Conservation (phyloP, 1,140 invertebrate species). For the Mylabris phalerata region DNA sequence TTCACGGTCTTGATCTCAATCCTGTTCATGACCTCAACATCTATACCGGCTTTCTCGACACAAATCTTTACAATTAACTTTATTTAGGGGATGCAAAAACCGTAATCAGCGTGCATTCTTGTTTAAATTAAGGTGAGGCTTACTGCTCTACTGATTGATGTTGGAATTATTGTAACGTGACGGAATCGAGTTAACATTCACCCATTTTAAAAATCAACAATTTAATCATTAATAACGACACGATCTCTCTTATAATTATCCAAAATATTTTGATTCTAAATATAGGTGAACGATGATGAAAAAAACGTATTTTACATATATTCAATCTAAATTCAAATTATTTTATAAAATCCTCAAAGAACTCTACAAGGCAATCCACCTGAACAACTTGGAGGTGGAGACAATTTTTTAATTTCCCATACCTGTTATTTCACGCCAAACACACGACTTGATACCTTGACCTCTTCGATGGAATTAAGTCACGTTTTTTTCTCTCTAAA, state of each 20-base stretch:
- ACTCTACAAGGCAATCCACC: conserved; percentile 8
- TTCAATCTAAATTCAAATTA: no score
- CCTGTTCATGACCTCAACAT: no score
- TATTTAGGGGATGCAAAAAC: no score
- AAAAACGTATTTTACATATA: no score
- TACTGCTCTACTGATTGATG: conserved; percentile 8
- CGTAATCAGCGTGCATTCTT: background rate
- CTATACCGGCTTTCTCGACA: no score
- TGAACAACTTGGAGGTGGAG: background rate
- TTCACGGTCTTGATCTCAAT: no score
- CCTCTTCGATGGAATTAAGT: conserved; percentile 13
- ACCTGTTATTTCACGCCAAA: conserved; percentile 15
- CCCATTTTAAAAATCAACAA: conserved; percentile 2
- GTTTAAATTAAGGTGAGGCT: conserved; percentile 6
- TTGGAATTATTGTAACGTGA: conserved; percentile 14
- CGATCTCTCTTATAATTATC: background rate
- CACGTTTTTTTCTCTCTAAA: conserved; percentile 12
- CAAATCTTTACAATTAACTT: no score
- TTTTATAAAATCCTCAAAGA: no score
- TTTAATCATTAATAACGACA: background rate
- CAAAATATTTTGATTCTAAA: background rate
- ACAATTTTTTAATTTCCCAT: conserved; percentile 7
- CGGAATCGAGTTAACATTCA: conserved; percentile 9
- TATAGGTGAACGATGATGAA: no score
- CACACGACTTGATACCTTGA: conserved; percentile 22